Base-by-base conservation (phyloP, 1,140 invertebrate genomes). In the Eumaeus atala region DNA sequence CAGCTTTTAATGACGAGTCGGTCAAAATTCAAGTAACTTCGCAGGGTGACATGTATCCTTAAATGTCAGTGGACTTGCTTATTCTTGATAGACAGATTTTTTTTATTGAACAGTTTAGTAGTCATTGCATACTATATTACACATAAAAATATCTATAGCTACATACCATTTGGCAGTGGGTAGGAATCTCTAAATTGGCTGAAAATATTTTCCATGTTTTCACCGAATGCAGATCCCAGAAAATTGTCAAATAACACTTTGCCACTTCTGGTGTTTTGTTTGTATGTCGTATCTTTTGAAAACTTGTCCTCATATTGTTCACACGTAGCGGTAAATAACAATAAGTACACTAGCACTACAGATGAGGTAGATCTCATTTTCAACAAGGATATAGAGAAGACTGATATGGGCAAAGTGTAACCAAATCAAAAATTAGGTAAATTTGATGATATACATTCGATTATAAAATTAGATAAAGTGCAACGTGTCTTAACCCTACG, bases 151-250 rank as follows among this genome's bases (percentile, higher is more conserved):
- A 63, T 51, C 33, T 35, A 47, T 56, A 49, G 48, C 8, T 12
- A 66, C 77, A 78, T 61, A 84, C 81, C 79, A 50, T 57, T 64
- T 9, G 81, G 79, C 40, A 84, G 61, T 28, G 74, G 64, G 56
- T 76, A 84, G 0, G 69, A 64, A 56, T 84, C 81, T 42, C 68
- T 51, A 1, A 84, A 51, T 40, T 77, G 78, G 44, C 61, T 63
- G 51, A 82, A 82, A 10, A 74, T 36, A 47, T 80, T 68, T 10
- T 48, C 56, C 6, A 40, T 37, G 17, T 63, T 61, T 44, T 16
- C 40, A 44, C 40, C 16, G 12, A 44, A 9, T 9, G 17, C 40
- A 17, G 12, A 16, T 9, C 16, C 16, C 3, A 44, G 7, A 44
- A 16, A 5, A 44, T 44, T 44, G 9, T 37, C 35, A 1, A 44